These are phyloP conservation scores for Coenonympha glycerion DNA, from an alignment of 2,888 invertebrate genomes.

Conservation along the genomic window DNA sequence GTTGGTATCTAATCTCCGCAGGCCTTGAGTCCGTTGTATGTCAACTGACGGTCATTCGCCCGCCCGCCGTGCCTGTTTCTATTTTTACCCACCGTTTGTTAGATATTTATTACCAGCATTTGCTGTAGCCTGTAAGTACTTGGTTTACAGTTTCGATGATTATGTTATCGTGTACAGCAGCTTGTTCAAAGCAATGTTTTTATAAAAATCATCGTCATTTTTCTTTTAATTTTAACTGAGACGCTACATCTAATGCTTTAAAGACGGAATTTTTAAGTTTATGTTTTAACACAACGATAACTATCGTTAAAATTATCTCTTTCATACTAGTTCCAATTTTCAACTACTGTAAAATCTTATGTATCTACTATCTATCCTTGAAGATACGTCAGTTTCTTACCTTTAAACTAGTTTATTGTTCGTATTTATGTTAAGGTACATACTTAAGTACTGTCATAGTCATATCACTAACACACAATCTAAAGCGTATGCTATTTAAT, in stretches of 20 bases:
- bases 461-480: not conserved
- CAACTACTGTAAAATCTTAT: too few species aligned
- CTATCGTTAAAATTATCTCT: too few species aligned
- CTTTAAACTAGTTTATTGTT: not conserved
- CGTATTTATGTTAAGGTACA: not conserved
- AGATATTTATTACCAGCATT: slow-evolving; percentile 59
- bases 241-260: not conserved
- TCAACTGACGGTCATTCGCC: slow-evolving; percentile 72
- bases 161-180: slow-evolving; percentile 50
- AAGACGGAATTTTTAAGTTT: too few species aligned
- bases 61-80: slow-evolving; percentile 51
- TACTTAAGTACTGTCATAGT: not conserved
- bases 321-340: too few species aligned
- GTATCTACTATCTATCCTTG: too few species aligned
- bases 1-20: slow-evolving; percentile 68
- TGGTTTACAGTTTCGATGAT: slow-evolving; percentile 46
- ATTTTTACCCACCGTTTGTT: slow-evolving; percentile 67
- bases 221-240: not conserved
- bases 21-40: slow-evolving; percentile 74
- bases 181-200: slow-evolving; percentile 12
- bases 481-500: slow-evolving; percentile 8
- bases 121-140: slow-evolving; percentile 37
- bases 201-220: not conserved
- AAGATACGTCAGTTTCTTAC: not conserved
- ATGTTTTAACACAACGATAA: too few species aligned